These are phyloP conservation scores for Actenoides lindsayi DNA, from an alignment of 2,113 vertebrate genomes.

Conservation along the genomic window DNA sequence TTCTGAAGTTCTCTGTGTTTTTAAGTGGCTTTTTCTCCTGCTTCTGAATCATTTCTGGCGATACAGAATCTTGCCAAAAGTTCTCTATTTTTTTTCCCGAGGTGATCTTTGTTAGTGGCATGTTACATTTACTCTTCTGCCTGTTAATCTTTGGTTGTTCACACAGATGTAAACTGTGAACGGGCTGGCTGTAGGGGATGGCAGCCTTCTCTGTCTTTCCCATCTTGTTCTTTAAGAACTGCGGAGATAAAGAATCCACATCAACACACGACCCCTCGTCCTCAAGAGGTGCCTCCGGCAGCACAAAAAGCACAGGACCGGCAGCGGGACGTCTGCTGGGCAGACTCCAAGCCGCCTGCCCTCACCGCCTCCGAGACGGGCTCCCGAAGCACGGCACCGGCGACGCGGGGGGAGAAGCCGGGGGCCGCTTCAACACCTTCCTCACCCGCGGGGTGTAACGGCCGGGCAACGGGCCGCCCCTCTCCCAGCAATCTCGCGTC, in stretches of 20 bases:
- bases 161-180: constrained; percentile 75
- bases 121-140: constrained; percentile 79
- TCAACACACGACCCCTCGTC: neutral
- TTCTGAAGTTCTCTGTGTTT: constrained; percentile 76
- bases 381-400: too few relatives aligned
- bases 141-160: constrained; percentile 77
- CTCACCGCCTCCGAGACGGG: too few relatives aligned
- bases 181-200: constrained; percentile 71
- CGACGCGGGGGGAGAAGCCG: too few relatives aligned
- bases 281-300: neutral
- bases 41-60: constrained; percentile 64
- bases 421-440: too few relatives aligned
- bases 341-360: neutral
- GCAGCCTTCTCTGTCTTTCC: constrained; percentile 80
- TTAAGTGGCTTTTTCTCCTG: constrained; percentile 82
- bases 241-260: constrained; percentile 55
- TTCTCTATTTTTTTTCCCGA: constrained; percentile 76
- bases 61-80: constrained; percentile 75
- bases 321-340: accelerated
- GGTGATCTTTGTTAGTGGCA: constrained; percentile 63
- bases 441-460: neutral
- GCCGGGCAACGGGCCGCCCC: neutral
- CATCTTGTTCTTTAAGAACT: constrained; percentile 89
- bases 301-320: accelerated
- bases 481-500: neutral